Evolutionary conservation across 2,113 vertebrate genomes (phyloP).

Genomic region (Scatophagus argus): DNA sequence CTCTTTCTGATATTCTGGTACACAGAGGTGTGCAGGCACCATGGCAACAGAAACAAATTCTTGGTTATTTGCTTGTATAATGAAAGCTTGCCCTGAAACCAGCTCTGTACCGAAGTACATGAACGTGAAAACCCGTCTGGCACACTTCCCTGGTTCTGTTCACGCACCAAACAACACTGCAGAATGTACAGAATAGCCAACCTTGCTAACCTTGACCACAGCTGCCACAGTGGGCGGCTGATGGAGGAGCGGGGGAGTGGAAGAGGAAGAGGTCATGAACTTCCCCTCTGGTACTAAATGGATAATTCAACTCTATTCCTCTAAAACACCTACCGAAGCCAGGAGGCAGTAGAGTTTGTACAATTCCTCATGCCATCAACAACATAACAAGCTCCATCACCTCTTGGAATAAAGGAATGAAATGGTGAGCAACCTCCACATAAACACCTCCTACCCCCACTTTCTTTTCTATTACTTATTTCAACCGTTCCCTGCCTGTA

Average conservation of each 20-base stretch:
- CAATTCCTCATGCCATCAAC: slow-evolving; percentile 64
- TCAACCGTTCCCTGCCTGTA: slow-evolving; percentile 48
- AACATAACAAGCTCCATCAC: slow-evolving; percentile 70
- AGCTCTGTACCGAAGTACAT: slow-evolving; percentile 19
- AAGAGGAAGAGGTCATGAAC: slow-evolving; percentile 70
- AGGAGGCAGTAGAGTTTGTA: slow-evolving; percentile 61
- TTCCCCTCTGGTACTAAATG: slow-evolving; percentile 76
- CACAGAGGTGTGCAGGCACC: slow-evolving; percentile 47
- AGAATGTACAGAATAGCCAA: slow-evolving; percentile 60
- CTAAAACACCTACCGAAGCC: slow-evolving; percentile 68
- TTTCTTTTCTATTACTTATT: slow-evolving; percentile 67
- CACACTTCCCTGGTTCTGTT: slow-evolving; percentile 34
- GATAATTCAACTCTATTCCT: slow-evolving; percentile 79
- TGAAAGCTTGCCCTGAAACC: slow-evolving; percentile 54
- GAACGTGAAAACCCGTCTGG: slow-evolving; percentile 42
- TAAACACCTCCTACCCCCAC: slow-evolving; percentile 47
- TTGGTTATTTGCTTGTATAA: slow-evolving; percentile 48
- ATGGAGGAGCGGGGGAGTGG: slow-evolving; percentile 67
- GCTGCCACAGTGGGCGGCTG: slow-evolving; percentile 66
- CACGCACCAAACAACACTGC: slow-evolving; percentile 24
- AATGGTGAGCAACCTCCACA: slow-evolving; percentile 48
- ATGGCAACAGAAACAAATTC: slow-evolving; percentile 57
- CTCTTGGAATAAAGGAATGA: slow-evolving; percentile 59
- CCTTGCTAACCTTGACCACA: slow-evolving; percentile 70
- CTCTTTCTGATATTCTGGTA: slow-evolving; percentile 43